These are phyloP conservation scores for Sebastes diaconus DNA, from an alignment of 2,797 vertebrate species.

Conservation along the genomic window DNA sequence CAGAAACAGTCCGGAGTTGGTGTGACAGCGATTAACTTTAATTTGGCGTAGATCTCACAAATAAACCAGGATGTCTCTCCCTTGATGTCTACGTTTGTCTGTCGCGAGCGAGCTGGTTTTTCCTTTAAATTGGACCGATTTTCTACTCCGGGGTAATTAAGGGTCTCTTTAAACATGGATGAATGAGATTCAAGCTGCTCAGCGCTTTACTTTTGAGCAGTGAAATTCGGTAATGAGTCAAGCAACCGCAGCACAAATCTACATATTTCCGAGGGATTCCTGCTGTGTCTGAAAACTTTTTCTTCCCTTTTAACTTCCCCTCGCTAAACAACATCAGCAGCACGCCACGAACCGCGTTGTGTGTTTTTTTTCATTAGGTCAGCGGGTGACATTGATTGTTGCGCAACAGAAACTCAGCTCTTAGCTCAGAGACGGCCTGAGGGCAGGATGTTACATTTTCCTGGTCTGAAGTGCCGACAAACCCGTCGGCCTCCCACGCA, in stretches of 20 bases:
- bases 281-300: neutral
- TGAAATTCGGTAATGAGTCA: conserved; percentile 24
- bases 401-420: neutral
- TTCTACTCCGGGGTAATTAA: conserved; percentile 2
- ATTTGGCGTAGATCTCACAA: neutral
- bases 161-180: neutral
- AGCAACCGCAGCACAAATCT: neutral
- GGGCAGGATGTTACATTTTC: neutral
- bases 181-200: conserved; percentile 16
- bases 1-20: neutral
- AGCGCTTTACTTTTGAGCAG: neutral
- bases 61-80: neutral
- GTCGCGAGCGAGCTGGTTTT: neutral
- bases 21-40: neutral
- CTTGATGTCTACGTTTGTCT: neutral
- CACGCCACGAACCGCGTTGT: neutral
- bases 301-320: neutral
- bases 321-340: neutral
- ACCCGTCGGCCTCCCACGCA: conserved; percentile 14
- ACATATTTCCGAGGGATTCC: neutral
- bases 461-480: neutral
- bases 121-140: neutral
- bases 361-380: neutral
- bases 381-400: neutral
- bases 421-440: neutral